Conservation (phyloP, 1,140 invertebrate genomes). For the Leptinotarsa defecta region DNA sequence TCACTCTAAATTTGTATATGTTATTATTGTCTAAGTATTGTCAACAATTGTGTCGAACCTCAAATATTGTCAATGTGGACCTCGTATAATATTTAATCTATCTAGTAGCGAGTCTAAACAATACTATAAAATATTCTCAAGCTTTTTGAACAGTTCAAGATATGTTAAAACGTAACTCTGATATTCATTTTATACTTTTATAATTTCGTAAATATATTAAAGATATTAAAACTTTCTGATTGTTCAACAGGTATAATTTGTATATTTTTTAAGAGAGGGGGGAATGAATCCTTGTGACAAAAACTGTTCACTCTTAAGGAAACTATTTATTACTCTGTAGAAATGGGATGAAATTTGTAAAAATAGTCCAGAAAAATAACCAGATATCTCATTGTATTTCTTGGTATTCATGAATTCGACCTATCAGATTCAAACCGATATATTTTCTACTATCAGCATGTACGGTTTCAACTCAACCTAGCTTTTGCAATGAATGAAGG, state of each 20-base stretch:
- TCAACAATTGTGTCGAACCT: slow-evolving; percentile 10
- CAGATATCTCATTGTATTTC: no score
- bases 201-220: background rate
- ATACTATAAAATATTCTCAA: background rate
- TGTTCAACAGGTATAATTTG: slow-evolving; percentile 21
- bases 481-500: no score
- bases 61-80: slow-evolving; percentile 18
- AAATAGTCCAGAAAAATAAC: no score
- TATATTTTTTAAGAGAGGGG: background rate
- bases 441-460: no score
- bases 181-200: background rate
- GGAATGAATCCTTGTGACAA: no score
- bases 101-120: background rate
- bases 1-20: slow-evolving; percentile 16
- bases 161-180: background rate
- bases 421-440: no score
- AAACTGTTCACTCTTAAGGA: background rate
- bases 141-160: background rate
- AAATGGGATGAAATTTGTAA: no score
- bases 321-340: background rate
- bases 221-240: slow-evolving; percentile 11
- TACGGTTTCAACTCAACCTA: no score
- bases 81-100: background rate
- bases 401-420: no score
- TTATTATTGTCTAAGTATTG: slow-evolving; percentile 23